These are phyloP conservation scores for Drosophila nebulosa DNA, from an alignment of 1,140 invertebrate genomes.

Conservation along the genomic window DNA sequence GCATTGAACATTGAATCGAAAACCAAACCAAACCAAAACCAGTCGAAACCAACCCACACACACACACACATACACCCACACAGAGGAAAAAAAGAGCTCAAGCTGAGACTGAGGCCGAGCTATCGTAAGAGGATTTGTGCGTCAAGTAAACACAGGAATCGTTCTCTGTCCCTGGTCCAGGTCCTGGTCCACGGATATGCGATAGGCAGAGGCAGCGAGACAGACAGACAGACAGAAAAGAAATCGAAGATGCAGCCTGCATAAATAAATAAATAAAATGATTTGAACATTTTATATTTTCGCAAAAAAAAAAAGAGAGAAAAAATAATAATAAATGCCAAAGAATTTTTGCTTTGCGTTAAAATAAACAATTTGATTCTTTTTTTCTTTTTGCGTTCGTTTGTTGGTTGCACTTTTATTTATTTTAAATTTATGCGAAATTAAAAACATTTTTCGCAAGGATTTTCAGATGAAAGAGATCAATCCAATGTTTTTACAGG, in stretches of 20 bases:
- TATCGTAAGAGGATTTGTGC: conserved; percentile 73
- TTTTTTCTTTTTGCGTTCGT: conserved; percentile 11
- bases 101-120: conserved; percentile 36
- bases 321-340: conserved; percentile 17
- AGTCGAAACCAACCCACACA: conserved; percentile 22
- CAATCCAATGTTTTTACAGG: conserved; percentile 62
- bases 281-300: conserved; percentile 76
- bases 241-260: conserved; percentile 75
- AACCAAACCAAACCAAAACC: conserved; percentile 32
- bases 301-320: conserved; percentile 24
- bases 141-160: conserved; percentile 72
- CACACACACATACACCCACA: not conserved
- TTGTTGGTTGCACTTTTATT: conserved; percentile 62
- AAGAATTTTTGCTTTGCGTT: conserved; percentile 68
- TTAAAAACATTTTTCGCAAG: conserved; percentile 74
- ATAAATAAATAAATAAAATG: conserved; percentile 80
- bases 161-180: conserved; percentile 12
- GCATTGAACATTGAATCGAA: conserved; percentile 57
- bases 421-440: conserved; percentile 79
- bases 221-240: conserved; percentile 16
- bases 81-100: conserved; percentile 9
- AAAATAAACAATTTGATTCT: conserved; percentile 59
- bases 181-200: not conserved
- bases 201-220: conserved; percentile 17
- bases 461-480: conserved; percentile 44